Conservation (phyloP, 2,888 invertebrate species). For the Andrena trimmerana region DNA sequence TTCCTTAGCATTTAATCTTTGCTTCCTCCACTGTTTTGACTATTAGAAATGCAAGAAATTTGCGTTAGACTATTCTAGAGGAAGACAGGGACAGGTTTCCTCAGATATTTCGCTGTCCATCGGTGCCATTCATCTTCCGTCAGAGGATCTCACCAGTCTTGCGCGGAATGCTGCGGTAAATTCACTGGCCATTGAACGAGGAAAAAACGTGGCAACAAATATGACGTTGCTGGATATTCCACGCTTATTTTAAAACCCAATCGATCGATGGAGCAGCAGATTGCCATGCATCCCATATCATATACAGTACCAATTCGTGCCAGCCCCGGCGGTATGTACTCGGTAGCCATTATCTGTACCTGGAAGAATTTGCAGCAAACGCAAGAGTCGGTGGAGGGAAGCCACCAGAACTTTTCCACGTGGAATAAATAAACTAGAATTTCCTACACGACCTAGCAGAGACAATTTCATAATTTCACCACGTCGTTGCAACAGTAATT, state of each 20-base stretch:
- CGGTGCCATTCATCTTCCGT: neutral
- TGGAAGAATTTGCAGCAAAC: too few relatives aligned
- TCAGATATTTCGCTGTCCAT: neutral
- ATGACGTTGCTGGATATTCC: neutral
- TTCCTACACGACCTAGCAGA: too few relatives aligned
- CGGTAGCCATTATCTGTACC: too few relatives aligned
- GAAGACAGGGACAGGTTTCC: neutral
- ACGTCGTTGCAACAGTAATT: neutral
- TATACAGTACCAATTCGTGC: too few relatives aligned
- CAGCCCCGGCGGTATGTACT: too few relatives aligned
- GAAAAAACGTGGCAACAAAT: constrained; percentile 3
- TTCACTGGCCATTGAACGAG: neutral
- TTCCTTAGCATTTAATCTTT: neutral
- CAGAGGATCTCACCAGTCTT: neutral
- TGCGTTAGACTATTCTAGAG: neutral
- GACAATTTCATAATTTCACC: constrained; percentile 21
- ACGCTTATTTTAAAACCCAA: neutral
- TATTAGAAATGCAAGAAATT: neutral
- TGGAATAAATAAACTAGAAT: too few relatives aligned
- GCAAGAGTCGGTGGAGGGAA: too few relatives aligned
- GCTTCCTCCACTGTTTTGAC: too few relatives aligned
- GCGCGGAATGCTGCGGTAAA: neutral
- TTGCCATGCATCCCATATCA: too few relatives aligned
- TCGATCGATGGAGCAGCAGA: neutral
- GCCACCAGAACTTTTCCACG: too few relatives aligned